Evolutionary conservation across 2,113 vertebrate species (phyloP).

Genomic region (Marmota flaviventris): DNA sequence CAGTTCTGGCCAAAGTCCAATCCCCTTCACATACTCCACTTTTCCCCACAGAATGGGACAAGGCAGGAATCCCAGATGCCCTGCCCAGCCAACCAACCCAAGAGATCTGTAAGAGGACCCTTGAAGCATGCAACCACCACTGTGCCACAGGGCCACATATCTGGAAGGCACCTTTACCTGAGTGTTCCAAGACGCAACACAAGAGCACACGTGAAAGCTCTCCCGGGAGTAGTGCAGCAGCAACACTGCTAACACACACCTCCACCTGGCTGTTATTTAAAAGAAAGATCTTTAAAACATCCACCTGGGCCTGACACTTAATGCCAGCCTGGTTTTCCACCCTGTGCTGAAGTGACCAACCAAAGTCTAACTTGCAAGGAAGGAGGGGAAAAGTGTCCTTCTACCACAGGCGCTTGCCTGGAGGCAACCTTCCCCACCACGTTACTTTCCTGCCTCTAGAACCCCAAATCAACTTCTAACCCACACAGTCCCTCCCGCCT

Average conservation of each 20-base stretch:
- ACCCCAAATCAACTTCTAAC: not conserved
- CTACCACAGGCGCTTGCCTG: not conserved
- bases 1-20: not conserved
- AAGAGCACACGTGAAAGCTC: rapidly evolving
- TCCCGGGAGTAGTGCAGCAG: not conserved
- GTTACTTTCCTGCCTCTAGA: not conserved
- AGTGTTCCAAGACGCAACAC: not conserved
- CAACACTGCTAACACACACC: not conserved
- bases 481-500: not conserved
- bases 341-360: not conserved
- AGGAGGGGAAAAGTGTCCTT: not conserved
- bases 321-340: not conserved
- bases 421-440: not conserved
- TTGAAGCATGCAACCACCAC: not conserved
- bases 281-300: no score
- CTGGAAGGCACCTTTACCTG: not conserved
- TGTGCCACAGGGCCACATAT: not conserved
- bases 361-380: not conserved
- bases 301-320: not conserved
- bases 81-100: no score
- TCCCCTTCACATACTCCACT: not conserved
- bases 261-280: not conserved
- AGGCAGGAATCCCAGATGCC: no score
- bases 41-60: not conserved
- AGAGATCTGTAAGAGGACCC: not conserved